Evolutionary conservation across 2,888 invertebrate species (phyloP).

Genomic region (Diarsia mendica): DNA sequence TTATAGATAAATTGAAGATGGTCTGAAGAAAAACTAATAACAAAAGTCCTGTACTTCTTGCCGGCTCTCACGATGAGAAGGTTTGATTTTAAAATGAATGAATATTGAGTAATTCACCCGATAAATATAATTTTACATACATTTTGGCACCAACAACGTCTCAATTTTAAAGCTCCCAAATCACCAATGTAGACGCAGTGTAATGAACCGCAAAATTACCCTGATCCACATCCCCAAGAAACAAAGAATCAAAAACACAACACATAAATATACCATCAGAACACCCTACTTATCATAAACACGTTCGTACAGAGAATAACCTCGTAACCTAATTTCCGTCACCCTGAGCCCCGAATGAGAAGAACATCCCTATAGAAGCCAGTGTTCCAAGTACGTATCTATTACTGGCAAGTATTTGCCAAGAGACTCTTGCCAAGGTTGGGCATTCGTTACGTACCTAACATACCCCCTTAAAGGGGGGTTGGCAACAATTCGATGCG

Average conservation of each 20-base stretch:
- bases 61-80: not conserved
- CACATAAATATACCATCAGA: conserved; percentile 47
- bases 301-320: conserved; percentile 59
- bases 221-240: conserved; percentile 16
- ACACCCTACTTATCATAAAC: conserved; percentile 62
- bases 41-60: not conserved
- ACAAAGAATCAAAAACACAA: conserved; percentile 51
- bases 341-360: conserved; percentile 73
- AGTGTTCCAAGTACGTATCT: conserved; percentile 79
- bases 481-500: conserved; percentile 84
- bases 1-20: not conserved
- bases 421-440: conserved; percentile 84
- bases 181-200: not conserved
- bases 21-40: not conserved
- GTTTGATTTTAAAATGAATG: not conserved
- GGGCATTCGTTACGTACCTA: conserved; percentile 76
- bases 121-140: no score
- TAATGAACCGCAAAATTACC: conserved; percentile 35
- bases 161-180: conserved; percentile 4
- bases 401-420: conserved; percentile 82
- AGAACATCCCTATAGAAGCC: conserved; percentile 70
- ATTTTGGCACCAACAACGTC: not conserved
- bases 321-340: conserved; percentile 76
- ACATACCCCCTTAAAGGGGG: conserved; percentile 69
- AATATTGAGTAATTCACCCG: not conserved